Evolutionary conservation across 2,797 vertebrate species (phyloP).

Genomic region (Sus cebifrons): DNA sequence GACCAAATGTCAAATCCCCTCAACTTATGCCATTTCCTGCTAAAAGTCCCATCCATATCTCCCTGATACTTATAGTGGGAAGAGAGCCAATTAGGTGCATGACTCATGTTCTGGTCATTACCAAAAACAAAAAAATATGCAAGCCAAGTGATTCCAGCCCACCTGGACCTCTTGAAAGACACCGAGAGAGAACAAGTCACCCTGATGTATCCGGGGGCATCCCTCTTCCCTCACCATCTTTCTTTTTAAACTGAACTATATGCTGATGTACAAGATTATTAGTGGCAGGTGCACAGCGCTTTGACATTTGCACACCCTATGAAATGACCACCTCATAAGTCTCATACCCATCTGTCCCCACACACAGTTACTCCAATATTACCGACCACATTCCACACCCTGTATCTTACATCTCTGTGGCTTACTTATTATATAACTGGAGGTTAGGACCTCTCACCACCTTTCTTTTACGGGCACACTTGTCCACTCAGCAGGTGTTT

Average conservation of each 20-base stretch:
- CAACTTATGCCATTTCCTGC: not conserved
- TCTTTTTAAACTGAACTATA: not conserved
- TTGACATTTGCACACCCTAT: not conserved
- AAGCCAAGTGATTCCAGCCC: not conserved
- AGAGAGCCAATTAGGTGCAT: not conserved
- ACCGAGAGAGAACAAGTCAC: not conserved
- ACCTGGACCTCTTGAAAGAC: not conserved
- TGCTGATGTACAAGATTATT: not conserved
- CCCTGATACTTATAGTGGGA: not conserved
- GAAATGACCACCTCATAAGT: not conserved
- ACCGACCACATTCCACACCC: not conserved
- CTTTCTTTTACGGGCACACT: not conserved
- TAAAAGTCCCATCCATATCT: not conserved
- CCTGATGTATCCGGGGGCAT: not conserved
- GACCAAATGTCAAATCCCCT: not conserved
- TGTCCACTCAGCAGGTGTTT: not conserved
- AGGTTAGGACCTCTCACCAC: not conserved
- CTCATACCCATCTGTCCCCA: not conserved
- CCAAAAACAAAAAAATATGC: not conserved
- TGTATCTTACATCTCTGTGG: not conserved
- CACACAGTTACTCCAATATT: not conserved
- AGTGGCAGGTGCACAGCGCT: not conserved
- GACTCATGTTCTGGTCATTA: not conserved
- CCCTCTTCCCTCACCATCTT: not conserved
- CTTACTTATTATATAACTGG: not conserved